phyloP scores from a whole-genome alignment of 2,797 vertebrate species.

The Urophycis tenuis region DNA sequence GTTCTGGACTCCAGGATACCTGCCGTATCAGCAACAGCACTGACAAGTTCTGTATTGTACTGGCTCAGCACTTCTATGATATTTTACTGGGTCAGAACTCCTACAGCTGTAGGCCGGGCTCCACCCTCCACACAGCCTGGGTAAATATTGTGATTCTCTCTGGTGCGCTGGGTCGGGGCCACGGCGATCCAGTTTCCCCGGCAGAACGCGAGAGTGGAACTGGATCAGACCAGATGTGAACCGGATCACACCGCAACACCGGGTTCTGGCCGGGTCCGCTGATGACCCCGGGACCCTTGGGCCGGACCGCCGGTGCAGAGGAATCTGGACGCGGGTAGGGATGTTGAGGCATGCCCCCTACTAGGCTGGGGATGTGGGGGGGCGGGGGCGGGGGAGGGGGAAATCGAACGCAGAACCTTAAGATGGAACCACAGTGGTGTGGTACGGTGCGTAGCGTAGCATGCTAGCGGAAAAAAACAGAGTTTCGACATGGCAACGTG shows the following conservation, averaged over 20 bases:
- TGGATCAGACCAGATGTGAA: background rate
- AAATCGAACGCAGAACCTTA: background rate
- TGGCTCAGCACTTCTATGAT: conserved; percentile 18
- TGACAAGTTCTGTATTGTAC: background rate
- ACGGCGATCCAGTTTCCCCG: conserved; percentile 37
- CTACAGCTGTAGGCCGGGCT: conserved; percentile 7
- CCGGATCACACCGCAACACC: background rate
- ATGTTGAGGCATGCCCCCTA: background rate
- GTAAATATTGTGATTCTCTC: conserved; percentile 51
- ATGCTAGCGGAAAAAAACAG: background rate
- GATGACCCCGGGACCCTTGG: background rate
- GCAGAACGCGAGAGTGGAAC: conserved; percentile 18
- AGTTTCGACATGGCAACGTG: background rate
- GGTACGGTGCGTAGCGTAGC: background rate
- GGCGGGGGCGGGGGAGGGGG: too few species aligned
- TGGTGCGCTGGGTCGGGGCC: conserved; percentile 27
- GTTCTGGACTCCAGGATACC: background rate
- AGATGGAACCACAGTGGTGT: background rate
- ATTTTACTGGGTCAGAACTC: conserved; percentile 19
- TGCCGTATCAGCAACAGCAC: conserved; percentile 18
- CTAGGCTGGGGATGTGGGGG: background rate
- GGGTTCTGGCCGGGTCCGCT: background rate
- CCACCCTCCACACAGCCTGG: conserved; percentile 20
- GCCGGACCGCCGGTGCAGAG: background rate
- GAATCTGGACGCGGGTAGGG: background rate